phyloP scores from a whole-genome alignment of 2,113 vertebrate genomes.

The Brachypteracias leptosomus region DNA sequence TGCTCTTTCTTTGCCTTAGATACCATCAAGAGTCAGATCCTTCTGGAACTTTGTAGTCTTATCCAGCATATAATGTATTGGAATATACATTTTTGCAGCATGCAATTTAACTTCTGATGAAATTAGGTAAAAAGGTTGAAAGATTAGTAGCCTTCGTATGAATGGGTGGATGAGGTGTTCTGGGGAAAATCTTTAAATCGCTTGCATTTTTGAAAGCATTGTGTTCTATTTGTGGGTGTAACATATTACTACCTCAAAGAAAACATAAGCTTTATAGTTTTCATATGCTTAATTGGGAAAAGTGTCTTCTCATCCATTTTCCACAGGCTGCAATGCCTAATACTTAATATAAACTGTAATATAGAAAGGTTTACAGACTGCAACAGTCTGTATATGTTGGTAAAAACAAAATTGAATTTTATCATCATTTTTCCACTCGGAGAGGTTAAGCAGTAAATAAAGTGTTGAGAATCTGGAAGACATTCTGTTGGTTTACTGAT shows the following conservation, averaged over 20 bases:
- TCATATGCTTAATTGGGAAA: not conserved
- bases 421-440: not conserved
- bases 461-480: not conserved
- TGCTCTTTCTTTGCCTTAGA: not conserved
- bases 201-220: not conserved
- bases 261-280: not conserved
- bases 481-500: not conserved
- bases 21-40: not conserved
- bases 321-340: not conserved
- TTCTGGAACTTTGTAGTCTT: not conserved
- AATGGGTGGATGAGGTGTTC: not conserved
- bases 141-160: not conserved
- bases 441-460: not conserved
- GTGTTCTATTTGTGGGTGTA: not conserved
- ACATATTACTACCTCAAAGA: not conserved
- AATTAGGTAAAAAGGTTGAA: not conserved
- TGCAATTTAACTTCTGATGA: not conserved
- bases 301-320: not conserved
- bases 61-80: not conserved
- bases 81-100: not conserved
- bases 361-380: not conserved
- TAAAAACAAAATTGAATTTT: not conserved
- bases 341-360: not conserved
- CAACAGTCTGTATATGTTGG: not conserved
- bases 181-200: not conserved